Evolutionary conservation across 2,888 invertebrate species (phyloP).

Genomic region (Yponomeuta malinellus): DNA sequence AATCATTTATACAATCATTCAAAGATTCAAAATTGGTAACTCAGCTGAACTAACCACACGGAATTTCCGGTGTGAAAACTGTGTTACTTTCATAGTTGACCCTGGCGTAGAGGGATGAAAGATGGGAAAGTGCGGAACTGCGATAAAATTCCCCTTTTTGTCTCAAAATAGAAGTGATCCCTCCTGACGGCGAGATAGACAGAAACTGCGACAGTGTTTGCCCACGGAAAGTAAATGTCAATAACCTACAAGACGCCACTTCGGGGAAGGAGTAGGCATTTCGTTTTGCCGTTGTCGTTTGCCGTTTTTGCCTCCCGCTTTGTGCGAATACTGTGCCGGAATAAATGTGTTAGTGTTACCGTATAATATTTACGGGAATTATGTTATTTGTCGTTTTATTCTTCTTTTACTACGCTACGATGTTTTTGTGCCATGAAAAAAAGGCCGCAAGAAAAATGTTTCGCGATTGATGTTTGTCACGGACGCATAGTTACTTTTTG

Average conservation of each 20-base stretch:
- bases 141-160: constrained; percentile 10
- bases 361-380: neutral
- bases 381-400: neutral
- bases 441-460: too few relatives aligned
- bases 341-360: neutral
- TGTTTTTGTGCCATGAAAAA: too few relatives aligned
- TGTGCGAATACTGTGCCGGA: neutral
- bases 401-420: neutral
- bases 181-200: constrained; percentile 34
- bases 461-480: too few relatives aligned
- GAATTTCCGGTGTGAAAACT: too few relatives aligned
- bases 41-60: too few relatives aligned
- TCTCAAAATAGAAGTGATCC: constrained; percentile 12
- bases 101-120: neutral
- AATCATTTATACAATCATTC: too few relatives aligned
- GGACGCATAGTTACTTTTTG: too few relatives aligned
- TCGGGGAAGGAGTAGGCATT: constrained; percentile 44
- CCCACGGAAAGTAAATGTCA: constrained; percentile 71
- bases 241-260: constrained; percentile 63
- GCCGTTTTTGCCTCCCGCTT: constrained; percentile 26
- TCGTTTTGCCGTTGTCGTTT: too few relatives aligned
- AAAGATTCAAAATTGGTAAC: too few relatives aligned
- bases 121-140: constrained; percentile 4
- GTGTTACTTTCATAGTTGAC: too few relatives aligned
- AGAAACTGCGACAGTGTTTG: constrained; percentile 59